Evolutionary conservation across 2,797 vertebrate species (phyloP).

Genomic region (Eurystomus glaucurus): DNA sequence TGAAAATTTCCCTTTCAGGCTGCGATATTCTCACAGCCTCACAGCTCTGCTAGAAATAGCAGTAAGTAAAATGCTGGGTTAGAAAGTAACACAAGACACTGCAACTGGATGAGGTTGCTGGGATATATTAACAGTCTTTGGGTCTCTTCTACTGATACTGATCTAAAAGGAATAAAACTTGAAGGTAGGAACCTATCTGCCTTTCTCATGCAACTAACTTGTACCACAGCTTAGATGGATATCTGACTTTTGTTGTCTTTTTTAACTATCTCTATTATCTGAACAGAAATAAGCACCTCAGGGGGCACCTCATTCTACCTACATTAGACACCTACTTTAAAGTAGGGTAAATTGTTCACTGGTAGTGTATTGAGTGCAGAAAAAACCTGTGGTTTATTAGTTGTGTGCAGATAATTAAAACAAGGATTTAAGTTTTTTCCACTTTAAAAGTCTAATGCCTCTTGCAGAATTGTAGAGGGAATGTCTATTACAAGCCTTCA

Average conservation of each 20-base stretch:
- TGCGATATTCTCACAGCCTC: neutral
- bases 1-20: neutral
- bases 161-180: neutral
- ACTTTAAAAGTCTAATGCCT: neutral
- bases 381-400: neutral
- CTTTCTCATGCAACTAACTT: neutral
- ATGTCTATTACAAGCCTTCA: neutral
- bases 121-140: neutral
- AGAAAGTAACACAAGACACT: neutral
- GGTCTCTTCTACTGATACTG: neutral
- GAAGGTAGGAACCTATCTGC: neutral
- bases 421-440: neutral
- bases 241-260: neutral
- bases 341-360: neutral
- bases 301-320: neutral
- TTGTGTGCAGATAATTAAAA: neutral
- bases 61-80: neutral
- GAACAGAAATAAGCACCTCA: neutral
- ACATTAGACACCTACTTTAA: neutral
- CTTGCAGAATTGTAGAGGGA: neutral
- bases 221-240: neutral
- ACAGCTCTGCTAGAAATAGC: neutral
- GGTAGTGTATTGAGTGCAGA: neutral
- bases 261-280: neutral
- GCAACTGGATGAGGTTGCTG: neutral